A percentile compares a stretch with the other conserved stretches of the same genome.
These are phyloP conservation scores for Chaenogobius annularis DNA, from an alignment of 2,113 vertebrate species.

Conservation along the genomic window DNA sequence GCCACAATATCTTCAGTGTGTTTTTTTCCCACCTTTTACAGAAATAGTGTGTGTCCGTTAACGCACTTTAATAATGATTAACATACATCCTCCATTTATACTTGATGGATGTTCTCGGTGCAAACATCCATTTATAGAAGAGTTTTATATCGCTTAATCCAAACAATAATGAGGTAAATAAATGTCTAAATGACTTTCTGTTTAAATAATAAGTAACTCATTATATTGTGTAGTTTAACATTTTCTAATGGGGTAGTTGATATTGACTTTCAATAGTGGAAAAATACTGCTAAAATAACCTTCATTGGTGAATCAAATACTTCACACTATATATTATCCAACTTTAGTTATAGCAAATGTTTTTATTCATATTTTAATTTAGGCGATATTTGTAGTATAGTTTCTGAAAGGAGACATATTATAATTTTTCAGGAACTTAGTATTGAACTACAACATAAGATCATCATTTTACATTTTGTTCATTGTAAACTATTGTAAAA, in stretches of 20 bases:
- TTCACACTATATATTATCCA: neutral
- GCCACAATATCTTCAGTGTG: constrained; percentile 53
- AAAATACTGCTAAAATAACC: neutral
- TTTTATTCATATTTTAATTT: neutral
- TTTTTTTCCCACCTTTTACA: constrained; percentile 25
- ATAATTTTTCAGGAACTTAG: too few relatives aligned
- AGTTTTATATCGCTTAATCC: neutral
- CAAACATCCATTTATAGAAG: neutral
- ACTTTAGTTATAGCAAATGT: neutral
- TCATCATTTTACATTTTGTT: too few relatives aligned
- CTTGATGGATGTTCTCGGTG: too few relatives aligned
- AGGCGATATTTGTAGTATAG: neutral
- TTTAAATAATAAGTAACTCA: neutral
- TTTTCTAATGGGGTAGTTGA: neutral
- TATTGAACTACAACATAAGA: too few relatives aligned
- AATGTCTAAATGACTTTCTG: neutral
- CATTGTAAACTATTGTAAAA: too few relatives aligned
- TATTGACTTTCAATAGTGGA: neutral
- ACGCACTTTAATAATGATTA: neutral
- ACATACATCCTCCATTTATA: neutral
- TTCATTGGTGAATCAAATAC: neutral
- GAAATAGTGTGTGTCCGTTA: too few relatives aligned
- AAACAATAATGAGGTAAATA: neutral
- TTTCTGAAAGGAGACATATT: too few relatives aligned
- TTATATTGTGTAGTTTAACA: neutral